Evolutionary conservation across 2,113 vertebrate species (phyloP).

Genomic region (Varanus komodoensis): DNA sequence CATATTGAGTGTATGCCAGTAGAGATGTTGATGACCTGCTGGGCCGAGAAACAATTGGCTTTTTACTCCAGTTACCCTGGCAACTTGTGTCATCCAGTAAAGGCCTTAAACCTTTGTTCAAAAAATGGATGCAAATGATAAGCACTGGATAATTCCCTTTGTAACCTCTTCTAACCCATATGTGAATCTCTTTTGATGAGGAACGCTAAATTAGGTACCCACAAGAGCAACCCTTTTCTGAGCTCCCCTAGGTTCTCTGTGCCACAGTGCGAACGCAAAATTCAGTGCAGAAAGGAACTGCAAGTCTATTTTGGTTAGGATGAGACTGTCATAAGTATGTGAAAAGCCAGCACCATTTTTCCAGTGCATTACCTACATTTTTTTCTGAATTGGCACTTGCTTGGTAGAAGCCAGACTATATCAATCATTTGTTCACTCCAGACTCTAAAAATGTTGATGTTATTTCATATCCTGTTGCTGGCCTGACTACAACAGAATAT

Average conservation of each 20-base stretch:
- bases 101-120: neutral
- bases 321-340: neutral
- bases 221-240: neutral
- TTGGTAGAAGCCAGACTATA: neutral
- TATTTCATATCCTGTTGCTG: neutral
- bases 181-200: neutral
- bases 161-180: neutral
- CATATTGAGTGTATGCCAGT: neutral
- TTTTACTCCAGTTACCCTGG: conserved; percentile 2
- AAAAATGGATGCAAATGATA: neutral
- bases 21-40: neutral
- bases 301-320: neutral
- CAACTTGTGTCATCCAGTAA: neutral
- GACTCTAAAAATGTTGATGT: neutral
- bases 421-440: neutral
- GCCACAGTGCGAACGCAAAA: neutral
- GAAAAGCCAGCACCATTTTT: neutral
- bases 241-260: neutral
- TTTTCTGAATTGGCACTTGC: neutral
- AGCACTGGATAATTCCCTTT: neutral
- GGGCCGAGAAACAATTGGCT: neutral
- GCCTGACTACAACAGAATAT: neutral
- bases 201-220: neutral
- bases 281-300: neutral
- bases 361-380: neutral